These are phyloP conservation scores for Centrocercus urophasianus DNA, from an alignment of 2,113 vertebrate genomes.

Conservation along the genomic window DNA sequence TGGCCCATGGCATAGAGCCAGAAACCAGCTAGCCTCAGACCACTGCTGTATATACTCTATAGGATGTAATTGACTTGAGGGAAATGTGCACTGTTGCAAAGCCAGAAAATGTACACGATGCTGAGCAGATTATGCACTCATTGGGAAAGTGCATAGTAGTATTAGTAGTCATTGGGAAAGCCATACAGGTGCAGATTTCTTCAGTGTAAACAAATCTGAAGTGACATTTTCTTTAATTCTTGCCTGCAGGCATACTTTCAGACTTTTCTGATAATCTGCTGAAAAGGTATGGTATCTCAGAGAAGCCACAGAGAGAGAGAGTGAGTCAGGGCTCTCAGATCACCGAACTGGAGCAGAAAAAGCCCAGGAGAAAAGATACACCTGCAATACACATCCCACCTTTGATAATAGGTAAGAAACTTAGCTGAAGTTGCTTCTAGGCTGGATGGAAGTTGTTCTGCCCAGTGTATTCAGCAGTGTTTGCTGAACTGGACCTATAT, in stretches of 20 bases:
- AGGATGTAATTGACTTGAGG: background rate
- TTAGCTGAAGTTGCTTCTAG: background rate
- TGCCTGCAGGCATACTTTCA: slow-evolving; percentile 68
- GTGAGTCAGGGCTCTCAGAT: slow-evolving; percentile 61
- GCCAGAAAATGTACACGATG: background rate
- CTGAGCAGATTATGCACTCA: background rate
- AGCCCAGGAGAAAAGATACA: slow-evolving; percentile 92
- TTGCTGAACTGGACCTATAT: background rate
- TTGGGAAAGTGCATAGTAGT: no score
- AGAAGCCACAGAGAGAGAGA: slow-evolving; percentile 70
- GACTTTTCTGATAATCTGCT: slow-evolving; percentile 74
- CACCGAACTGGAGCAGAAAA: slow-evolving; percentile 81
- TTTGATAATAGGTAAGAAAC: slow-evolving; percentile 84
- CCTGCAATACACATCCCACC: slow-evolving; percentile 86
- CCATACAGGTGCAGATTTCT: background rate
- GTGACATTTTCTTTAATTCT: background rate
- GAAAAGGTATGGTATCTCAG: slow-evolving; percentile 71
- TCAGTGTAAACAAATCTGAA: background rate
- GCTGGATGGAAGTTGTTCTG: background rate
- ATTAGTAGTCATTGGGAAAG: background rate
- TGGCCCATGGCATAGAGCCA: background rate
- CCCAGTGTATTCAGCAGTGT: background rate
- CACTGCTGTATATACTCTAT: background rate
- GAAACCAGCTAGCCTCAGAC: background rate
- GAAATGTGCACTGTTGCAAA: background rate